Conservation (phyloP, 2,797 vertebrate species). For the Aulostomus chinensis region DNA sequence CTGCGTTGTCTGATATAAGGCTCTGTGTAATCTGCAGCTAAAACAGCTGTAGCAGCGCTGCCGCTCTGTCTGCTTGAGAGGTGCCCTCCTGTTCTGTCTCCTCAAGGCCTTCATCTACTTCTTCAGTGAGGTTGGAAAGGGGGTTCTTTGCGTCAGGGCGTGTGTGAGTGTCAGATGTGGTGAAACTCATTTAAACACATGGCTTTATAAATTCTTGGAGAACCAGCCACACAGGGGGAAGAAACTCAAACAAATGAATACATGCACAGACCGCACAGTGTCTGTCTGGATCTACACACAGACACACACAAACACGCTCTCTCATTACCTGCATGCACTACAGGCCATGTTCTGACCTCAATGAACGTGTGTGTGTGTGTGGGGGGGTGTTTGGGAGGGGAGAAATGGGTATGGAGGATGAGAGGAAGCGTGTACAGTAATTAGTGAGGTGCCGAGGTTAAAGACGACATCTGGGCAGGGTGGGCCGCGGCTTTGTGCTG, state of each 20-base stretch:
- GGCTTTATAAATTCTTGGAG: conserved; percentile 13
- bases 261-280: conserved; percentile 13
- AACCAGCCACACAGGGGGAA: conserved; percentile 22
- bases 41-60: conserved; percentile 6
- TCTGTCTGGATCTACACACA: conserved; percentile 10
- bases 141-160: conserved; percentile 33
- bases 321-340: conserved; percentile 55
- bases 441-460: conserved; percentile 55
- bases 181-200: conserved; percentile 9
- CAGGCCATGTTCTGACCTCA: conserved; percentile 44
- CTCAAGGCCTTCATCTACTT: conserved; percentile 28
- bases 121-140: conserved; percentile 19
- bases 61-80: conserved; percentile 16
- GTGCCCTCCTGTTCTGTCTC: conserved; percentile 11
- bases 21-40: neutral
- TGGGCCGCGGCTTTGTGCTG: conserved; percentile 26
- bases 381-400: conserved; percentile 3
- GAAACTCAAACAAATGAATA: conserved; percentile 20
- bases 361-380: conserved; percentile 4
- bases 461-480: conserved; percentile 38
- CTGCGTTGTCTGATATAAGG: neutral
- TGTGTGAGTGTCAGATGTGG: conserved; percentile 39
- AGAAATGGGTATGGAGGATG: conserved; percentile 1
- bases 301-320: conserved; percentile 11
- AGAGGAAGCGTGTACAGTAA: conserved; percentile 36